Conservation (phyloP, 2,888 invertebrate species). For the Actias luna region DNA sequence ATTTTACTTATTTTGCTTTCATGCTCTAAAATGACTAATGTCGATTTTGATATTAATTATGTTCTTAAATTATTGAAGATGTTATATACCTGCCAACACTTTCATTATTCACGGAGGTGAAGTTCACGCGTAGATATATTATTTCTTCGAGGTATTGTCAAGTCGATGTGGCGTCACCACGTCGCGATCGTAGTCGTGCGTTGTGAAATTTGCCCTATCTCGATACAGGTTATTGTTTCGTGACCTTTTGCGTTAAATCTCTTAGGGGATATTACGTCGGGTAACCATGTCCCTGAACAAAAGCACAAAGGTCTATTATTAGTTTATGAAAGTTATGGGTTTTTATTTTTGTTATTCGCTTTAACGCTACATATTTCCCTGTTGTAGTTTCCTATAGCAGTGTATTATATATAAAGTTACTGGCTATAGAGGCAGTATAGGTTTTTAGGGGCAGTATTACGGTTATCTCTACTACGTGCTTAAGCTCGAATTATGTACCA, state of each 20-base stretch:
- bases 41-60: too few relatives aligned
- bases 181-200: conserved; percentile 49
- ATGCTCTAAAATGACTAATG: too few relatives aligned
- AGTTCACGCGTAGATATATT: conserved; percentile 9
- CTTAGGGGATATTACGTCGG: conserved; percentile 52
- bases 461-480: not conserved
- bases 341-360: conserved; percentile 16
- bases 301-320: conserved; percentile 43
- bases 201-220: conserved; percentile 54
- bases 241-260: conserved; percentile 59
- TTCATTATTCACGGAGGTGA: not conserved
- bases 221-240: conserved; percentile 65
- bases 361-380: not conserved
- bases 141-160: conserved; percentile 10
- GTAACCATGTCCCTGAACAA: conserved; percentile 43
- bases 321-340: conserved; percentile 48
- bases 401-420: not conserved
- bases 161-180: conserved; percentile 30
- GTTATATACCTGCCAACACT: too few relatives aligned
- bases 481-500: not conserved
- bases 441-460: not conserved
- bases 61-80: too few relatives aligned
- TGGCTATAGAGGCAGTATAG: not conserved
- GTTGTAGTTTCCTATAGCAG: not conserved
- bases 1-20: too few relatives aligned